Base-by-base conservation (phyloP, 2,888 invertebrate genomes). In the Clistopyga incitator region DNA sequence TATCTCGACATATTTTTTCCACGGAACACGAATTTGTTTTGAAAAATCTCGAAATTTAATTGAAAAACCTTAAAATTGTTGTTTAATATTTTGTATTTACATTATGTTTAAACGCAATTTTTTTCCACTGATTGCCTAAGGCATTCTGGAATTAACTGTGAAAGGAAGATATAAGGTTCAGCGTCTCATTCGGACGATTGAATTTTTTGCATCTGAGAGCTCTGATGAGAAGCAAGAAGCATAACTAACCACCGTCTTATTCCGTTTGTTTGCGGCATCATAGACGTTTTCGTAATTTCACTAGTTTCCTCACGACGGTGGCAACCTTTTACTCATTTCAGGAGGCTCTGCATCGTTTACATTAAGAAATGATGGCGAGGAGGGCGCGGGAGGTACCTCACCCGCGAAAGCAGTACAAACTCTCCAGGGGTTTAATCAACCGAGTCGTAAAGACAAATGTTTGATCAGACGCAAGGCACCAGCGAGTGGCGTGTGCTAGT, bases 401-500 rank as follows among this genome's bases (percentile, higher is more conserved):
- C 59, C 74, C 52, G 38, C 54, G 70, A 82, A 71, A 56, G 86
- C 86, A 85, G 86, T 88, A 88, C 84, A 88, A 89, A 89, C 89
- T 88, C 86, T 82, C 85, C 88, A 83, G 87, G 87, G 88, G 91
- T 90, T 92, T 91, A 92, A 93, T 92, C 92, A 92, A 90, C 88
- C 92, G 89, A 91, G 91, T 88, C 89, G 90, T 90, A 88, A 90
- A 91, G 92, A 91, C 92, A 92, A 93, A 93, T 93, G 91, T 93
- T 93, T 93, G 92, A 92, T 91, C 90, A 90, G 90, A 87, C 90
- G 88, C 82, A n/a, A 84, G 72, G 38, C 72, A 54, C 54, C 61
- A 54, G 65, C 70, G 67, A 75, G 56, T 25, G 25, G 61, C 65
- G 75, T 76, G 72, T 13, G 47, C 50, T 47, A 47, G 45, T 45